phyloP scores from a whole-genome alignment of 2,113 vertebrate genomes.

The Mobula hypostoma region DNA sequence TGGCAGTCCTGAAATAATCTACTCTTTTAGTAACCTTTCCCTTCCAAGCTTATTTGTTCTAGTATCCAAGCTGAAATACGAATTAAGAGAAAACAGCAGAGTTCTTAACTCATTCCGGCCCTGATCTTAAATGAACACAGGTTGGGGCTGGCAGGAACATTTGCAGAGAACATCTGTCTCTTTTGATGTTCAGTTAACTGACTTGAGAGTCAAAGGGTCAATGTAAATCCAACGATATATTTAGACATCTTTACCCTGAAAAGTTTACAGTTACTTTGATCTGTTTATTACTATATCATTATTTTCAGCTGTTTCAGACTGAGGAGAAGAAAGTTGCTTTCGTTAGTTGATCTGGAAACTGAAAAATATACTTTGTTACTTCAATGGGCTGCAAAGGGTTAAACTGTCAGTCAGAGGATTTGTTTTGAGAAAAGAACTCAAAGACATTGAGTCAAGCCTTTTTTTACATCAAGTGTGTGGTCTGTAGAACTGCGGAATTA shows the following conservation, averaged over 20 bases:
- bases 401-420: slow-evolving; percentile 17
- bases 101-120: slow-evolving; percentile 23
- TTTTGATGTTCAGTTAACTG: slow-evolving; percentile 32
- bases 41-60: slow-evolving; percentile 33
- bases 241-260: slow-evolving; percentile 32
- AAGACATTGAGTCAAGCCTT: neutral
- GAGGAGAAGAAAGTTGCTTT: slow-evolving; percentile 23
- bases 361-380: slow-evolving; percentile 18
- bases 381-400: slow-evolving; percentile 14
- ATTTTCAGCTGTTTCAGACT: slow-evolving; percentile 26
- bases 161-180: slow-evolving; percentile 31
- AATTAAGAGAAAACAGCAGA: slow-evolving; percentile 28
- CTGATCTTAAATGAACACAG: slow-evolving; percentile 27
- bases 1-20: neutral
- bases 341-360: slow-evolving; percentile 11
- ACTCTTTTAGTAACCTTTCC: neutral
- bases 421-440: slow-evolving; percentile 28
- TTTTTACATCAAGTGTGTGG: slow-evolving; percentile 34
- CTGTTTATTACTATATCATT: slow-evolving; percentile 36
- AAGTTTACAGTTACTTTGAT: slow-evolving; percentile 33
- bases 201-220: slow-evolving; percentile 26
- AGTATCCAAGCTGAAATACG: slow-evolving; percentile 26
- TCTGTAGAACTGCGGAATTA: slow-evolving; percentile 29
- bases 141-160: slow-evolving; percentile 21
- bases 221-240: slow-evolving; percentile 32